Evolutionary conservation across 2,113 vertebrate genomes (phyloP), one percentile per base, ranked within the genome.

Genomic region (Zootoca vivipara): DNA sequence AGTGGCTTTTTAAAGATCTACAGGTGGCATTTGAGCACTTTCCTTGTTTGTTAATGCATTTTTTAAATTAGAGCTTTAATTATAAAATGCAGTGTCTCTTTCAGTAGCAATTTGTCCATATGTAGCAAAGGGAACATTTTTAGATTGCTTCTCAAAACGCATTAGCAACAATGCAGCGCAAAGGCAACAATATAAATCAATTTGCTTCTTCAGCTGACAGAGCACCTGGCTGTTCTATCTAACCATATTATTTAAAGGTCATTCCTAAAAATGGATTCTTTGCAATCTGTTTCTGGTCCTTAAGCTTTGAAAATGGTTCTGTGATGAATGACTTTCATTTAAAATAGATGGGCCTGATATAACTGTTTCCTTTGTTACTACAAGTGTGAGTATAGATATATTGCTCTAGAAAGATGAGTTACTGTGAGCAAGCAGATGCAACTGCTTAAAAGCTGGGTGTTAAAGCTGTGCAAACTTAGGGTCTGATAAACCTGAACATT

Each of bases 321-420:
- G 86, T n/a, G 28, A 87, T 74, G 84, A 87, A 78, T 73, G 72
- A 10, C 58, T 89, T 91, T 86, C 75, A 89, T 90, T 85, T 79
- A 91, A 90, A 78, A 20, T 1, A 46, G 28, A 42, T 30, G 56
- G 46, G 1, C 5, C 2, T 69, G 40, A 67, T 83, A 28, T 24
- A 38, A 73, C 79, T 88, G 73, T 4, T 82, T 28, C 74, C 75
- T 24, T 87, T 83, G 78, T 52, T 92, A 8, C 64, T 35, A 46
- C 30, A 58, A 79, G 78, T 52, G 18, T 15, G 8, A 58, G 24
- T 33, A 24, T 15, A 20, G 64, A 89, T 67, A 85, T n/a, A 91
- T 87, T n/a, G 58, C 80, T 83, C 88, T 70, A 69, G 42, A 78
- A 30, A 9, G 64, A 52, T 33, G 87, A 33, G 16, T 87, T 38